Evolutionary conservation across 2,888 invertebrate species (phyloP).

Genomic region (Tethea ocularis): DNA sequence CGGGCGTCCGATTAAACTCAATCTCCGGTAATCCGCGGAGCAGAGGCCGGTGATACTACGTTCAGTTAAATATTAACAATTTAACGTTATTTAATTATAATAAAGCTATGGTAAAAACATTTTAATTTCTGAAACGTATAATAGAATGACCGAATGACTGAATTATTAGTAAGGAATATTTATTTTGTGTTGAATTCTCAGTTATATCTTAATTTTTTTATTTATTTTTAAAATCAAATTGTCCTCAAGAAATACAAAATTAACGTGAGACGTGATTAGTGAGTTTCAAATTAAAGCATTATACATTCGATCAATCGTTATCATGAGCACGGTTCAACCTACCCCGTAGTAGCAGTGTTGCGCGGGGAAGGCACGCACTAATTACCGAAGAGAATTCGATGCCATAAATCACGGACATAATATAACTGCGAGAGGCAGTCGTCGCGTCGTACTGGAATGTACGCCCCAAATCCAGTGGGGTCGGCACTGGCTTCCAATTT

Average conservation of each 20-base stretch:
- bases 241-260: too few species aligned
- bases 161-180: too few species aligned
- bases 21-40: constrained; percentile 78
- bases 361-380: constrained; percentile 76
- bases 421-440: constrained; percentile 69
- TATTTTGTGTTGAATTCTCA: too few species aligned
- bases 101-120: too few species aligned
- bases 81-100: too few species aligned
- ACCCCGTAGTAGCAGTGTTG: constrained; percentile 31
- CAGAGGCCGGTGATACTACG: constrained; percentile 39
- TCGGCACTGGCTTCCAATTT: constrained; percentile 48
- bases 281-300: constrained; percentile 5
- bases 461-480: constrained; percentile 69
- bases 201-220: too few species aligned
- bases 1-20: constrained; percentile 77
- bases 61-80: background rate
- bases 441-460: constrained; percentile 73
- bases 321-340: constrained; percentile 7
- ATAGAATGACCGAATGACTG: too few species aligned
- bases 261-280: background rate
- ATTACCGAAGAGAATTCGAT: constrained; percentile 82
- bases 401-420: constrained; percentile 82
- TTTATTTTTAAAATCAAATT: too few species aligned
- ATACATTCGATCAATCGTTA: constrained; percentile 15
- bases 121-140: too few species aligned